Percentiles rank a stretch among this genome's conserved stretches.
phyloP scores from a whole-genome alignment of 2,888 invertebrate genomes.

The Dynastes tityus region DNA sequence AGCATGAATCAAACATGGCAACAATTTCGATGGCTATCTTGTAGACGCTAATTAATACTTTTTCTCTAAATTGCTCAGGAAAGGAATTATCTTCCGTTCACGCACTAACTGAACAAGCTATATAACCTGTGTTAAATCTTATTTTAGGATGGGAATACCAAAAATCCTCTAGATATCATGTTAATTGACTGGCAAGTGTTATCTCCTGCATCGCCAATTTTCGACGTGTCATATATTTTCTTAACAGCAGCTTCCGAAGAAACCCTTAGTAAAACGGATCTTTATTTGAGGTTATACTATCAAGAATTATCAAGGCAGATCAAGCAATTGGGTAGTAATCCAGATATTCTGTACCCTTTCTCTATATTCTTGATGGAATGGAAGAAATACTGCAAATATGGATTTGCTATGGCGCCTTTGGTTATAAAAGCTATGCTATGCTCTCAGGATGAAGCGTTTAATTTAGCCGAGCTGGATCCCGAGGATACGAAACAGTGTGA shows the following conservation, averaged over 20 bases:
- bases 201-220: constrained; percentile 55
- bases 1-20: too few species aligned
- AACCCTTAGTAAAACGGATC: constrained; percentile 58
- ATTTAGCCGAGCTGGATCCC: too few species aligned
- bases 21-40: too few species aligned
- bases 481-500: too few species aligned
- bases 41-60: too few species aligned
- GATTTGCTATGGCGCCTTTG: too few species aligned
- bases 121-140: neutral
- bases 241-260: constrained; percentile 56
- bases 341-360: constrained; percentile 58
- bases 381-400: constrained; percentile 32
- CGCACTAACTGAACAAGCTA: too few species aligned
- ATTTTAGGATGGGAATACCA: neutral
- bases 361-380: constrained; percentile 57
- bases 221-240: constrained; percentile 63
- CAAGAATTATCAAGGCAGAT: constrained; percentile 57
- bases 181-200: constrained; percentile 51
- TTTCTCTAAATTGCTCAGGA: too few species aligned
- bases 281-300: constrained; percentile 60
- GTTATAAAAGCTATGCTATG: too few species aligned
- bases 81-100: too few species aligned
- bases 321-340: constrained; percentile 58
- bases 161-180: neutral
- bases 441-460: too few species aligned